Base-by-base conservation (phyloP, 2,888 invertebrate genomes). In the Lithophane semibrunnea region DNA sequence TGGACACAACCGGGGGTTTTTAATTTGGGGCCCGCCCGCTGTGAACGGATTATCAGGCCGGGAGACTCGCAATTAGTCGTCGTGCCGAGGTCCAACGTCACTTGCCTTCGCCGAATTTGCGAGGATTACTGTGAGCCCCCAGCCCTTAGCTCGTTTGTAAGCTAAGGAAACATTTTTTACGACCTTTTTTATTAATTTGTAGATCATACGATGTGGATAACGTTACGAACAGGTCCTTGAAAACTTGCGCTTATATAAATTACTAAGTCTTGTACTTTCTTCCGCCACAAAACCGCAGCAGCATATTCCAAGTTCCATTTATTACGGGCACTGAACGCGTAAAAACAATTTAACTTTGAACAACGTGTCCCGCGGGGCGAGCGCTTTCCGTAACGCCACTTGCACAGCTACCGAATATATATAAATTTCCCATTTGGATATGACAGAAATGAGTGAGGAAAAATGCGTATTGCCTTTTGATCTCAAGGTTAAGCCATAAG, bases 21-120 rank as follows among this genome's bases (percentile, higher is more conserved):
- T 96, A 96, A 96, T 96, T 96, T 95, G 93, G 91, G 92, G 91
- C 93, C 95, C 96, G 93, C 96, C 96, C 93, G 95, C 96, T 95
- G 96, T 91, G 96, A 93, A 92, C 91, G 96, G 96, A 96, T 96
- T 96, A 96, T 93, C 94, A 91, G 92, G 89, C 91, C 90, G 92
- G 92, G 90, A 89, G 93, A 92, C 91, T 93, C 88, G 94, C 95
- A 96, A 96, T 96, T 95, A 96, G 96, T 94, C 92, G 90, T 92
- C 91, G 90, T 91, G 91, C 90, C 90, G 91, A 91, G 92, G 92
- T 91, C 90, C 89, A 86, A 87, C 91, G 90, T 90, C 89, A 91
- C 89, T 90, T 89, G 90, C 90, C 83, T 87, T 89, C 83, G 87
- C 83, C 84, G 91, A 91, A 92, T 93, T 92, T 92, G 89, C 86